A percentile compares a stretch with the other conserved stretches of the same genome.
Conservation (phyloP, 2,113 vertebrate genomes). For the Siphamia tubifer region DNA sequence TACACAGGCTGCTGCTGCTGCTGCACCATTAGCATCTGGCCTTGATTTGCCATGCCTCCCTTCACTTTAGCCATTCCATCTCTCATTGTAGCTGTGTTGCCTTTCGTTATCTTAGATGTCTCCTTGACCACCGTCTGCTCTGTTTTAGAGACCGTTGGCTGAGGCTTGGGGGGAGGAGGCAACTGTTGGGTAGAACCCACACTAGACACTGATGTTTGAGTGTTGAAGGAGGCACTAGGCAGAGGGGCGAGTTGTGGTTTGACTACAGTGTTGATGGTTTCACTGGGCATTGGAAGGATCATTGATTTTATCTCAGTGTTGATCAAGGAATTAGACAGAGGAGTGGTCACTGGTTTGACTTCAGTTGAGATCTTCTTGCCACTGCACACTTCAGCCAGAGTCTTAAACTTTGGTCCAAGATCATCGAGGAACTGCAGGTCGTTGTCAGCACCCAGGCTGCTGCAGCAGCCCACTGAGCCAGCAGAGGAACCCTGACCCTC, state of each 20-base stretch:
- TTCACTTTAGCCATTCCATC: conserved; percentile 7
- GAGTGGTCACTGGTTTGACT: not conserved
- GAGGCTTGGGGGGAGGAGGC: not conserved
- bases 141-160: not conserved
- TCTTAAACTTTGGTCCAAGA: conserved; percentile 88
- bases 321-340: conserved; percentile 19
- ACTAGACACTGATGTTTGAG: conserved; percentile 16
- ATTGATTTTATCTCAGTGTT: conserved; percentile 18
- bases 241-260: not conserved
- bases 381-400: conserved; percentile 88
- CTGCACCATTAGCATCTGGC: conserved; percentile 63
- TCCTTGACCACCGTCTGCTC: conserved; percentile 33
- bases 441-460: conserved; percentile 81
- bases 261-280: no score
- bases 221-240: conserved; percentile 20
- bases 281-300: no score
- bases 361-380: conserved; percentile 67
- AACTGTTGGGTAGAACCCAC: not conserved
- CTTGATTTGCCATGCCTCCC: conserved; percentile 16
- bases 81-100: not conserved
- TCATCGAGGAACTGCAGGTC: conserved; percentile 86
- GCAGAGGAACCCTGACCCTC: conserved; percentile 84
- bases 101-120: conserved; percentile 6
- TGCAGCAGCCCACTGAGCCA: conserved; percentile 87
- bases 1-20: conserved; percentile 75